phyloP scores from a whole-genome alignment of 2,113 vertebrate genomes.

The Calidris pugnax region DNA sequence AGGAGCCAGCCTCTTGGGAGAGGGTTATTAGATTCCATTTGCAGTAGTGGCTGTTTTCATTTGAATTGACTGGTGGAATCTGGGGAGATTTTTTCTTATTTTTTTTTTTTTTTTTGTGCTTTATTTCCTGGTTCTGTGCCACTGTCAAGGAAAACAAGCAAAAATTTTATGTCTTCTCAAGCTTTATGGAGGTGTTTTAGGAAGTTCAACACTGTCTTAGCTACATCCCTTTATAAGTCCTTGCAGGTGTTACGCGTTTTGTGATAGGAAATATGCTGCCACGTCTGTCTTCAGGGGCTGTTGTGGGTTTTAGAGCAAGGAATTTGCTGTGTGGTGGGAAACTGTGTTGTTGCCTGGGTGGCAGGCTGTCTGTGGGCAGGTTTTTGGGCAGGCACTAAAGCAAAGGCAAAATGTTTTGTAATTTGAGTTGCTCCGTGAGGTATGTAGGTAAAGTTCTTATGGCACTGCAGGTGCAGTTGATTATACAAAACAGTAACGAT shows the following conservation, averaged over 20 bases:
- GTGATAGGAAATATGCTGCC: background rate
- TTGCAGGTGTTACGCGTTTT: fast-evolving
- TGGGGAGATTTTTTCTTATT: no score
- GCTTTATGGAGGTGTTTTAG: background rate
- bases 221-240: background rate
- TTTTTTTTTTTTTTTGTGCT: background rate
- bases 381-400: background rate
- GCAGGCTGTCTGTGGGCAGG: background rate
- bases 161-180: background rate
- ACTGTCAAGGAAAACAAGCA: background rate
- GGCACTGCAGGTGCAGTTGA: background rate
- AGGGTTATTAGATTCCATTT: conserved; percentile 58
- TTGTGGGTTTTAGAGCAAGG: background rate
- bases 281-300: background rate
- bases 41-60: conserved; percentile 56
- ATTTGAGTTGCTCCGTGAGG: background rate
- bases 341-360: background rate
- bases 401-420: background rate
- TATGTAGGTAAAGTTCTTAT: background rate
- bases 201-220: background rate
- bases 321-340: background rate
- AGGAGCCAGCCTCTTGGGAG: conserved; percentile 51
- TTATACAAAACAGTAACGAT: background rate
- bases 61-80: no score
- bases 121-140: background rate